Conservation (phyloP, 2,888 invertebrate genomes). For the Philhelius pedissequus region DNA sequence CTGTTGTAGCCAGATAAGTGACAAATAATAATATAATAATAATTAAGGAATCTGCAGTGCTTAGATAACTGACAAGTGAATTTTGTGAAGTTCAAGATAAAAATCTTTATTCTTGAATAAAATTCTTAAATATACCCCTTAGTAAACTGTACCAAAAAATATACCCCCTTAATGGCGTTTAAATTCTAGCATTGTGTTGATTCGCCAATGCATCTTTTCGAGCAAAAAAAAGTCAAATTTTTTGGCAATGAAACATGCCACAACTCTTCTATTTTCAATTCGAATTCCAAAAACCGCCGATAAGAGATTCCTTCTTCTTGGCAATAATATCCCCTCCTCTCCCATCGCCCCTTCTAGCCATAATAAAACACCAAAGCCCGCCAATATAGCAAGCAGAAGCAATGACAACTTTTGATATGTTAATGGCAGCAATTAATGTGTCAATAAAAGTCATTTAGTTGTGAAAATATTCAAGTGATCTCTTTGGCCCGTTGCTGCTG, state of each 20-base stretch:
- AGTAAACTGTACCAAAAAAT: too few relatives aligned
- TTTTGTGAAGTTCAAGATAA: too few relatives aligned
- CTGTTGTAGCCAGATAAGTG: too few relatives aligned
- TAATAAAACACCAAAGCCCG: neutral
- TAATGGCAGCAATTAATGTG: constrained; percentile 76
- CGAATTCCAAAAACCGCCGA: neutral
- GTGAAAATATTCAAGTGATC: constrained; percentile 67
- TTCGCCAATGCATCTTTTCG: neutral
- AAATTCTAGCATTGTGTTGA: neutral
- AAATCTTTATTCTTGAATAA: too few relatives aligned
- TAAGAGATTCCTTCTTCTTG: neutral
- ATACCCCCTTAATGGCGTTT: neutral
- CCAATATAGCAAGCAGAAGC: neutral
- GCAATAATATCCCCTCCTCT: neutral
- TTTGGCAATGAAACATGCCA: neutral
- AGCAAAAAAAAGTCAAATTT: neutral
- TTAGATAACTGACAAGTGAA: too few relatives aligned
- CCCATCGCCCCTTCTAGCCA: neutral
- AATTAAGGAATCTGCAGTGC: too few relatives aligned
- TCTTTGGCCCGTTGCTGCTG: constrained; percentile 48
- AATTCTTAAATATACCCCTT: too few relatives aligned
- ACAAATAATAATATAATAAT: too few relatives aligned
- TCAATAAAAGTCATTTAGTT: constrained; percentile 77
- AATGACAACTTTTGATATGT: constrained; percentile 53
- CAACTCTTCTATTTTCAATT: neutral